Percentiles rank a stretch among this genome's conserved stretches.
These are phyloP conservation scores for Channa argus DNA, from an alignment of 2,113 vertebrate species.

Conservation along the genomic window DNA sequence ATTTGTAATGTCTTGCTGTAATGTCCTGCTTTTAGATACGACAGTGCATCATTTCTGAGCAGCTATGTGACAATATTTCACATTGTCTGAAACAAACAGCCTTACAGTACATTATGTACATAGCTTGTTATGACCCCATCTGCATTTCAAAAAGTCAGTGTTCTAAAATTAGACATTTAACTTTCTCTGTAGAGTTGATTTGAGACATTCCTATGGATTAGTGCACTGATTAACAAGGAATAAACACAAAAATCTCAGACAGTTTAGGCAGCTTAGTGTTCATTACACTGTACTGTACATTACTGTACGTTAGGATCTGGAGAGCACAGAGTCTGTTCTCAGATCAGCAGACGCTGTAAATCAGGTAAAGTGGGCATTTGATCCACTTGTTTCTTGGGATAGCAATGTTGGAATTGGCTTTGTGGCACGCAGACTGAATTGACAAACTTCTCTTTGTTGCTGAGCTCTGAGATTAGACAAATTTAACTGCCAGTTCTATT, in stretches of 20 bases:
- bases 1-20: too few species aligned
- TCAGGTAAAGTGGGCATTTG: too few species aligned
- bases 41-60: slow-evolving; percentile 7
- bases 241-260: not conserved
- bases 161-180: not conserved
- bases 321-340: too few species aligned
- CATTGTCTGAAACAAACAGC: not conserved
- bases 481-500: slow-evolving; percentile 13
- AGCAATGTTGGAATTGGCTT: too few species aligned
- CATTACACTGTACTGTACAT: too few species aligned
- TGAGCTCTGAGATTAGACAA: not conserved
- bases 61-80: slow-evolving; percentile 14
- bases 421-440: not conserved
- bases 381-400: too few species aligned
- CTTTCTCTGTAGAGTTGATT: not conserved
- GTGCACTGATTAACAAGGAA: not conserved
- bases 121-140: not conserved
- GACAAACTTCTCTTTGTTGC: slow-evolving; percentile 22
- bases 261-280: not conserved
- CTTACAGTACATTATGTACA: not conserved
- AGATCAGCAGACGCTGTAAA: too few species aligned
- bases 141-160: slow-evolving; percentile 1
- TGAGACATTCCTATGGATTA: slow-evolving; percentile 15
- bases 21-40: not conserved
- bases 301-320: too few species aligned